These are phyloP conservation scores for Lates japonicus DNA, from an alignment of 2,797 vertebrate species.

Conservation along the genomic window DNA sequence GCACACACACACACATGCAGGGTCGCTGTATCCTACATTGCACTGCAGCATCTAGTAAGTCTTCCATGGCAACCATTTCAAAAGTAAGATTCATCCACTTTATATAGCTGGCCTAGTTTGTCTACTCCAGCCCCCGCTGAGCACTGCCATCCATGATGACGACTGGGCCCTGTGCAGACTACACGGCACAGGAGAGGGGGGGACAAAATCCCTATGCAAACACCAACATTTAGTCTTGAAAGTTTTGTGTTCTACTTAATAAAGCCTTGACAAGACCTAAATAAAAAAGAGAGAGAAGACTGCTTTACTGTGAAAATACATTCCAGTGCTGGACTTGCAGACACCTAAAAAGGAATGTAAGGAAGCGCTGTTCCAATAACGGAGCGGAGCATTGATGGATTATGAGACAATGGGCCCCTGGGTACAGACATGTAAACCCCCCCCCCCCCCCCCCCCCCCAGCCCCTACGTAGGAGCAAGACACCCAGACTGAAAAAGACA, in stretches of 20 bases:
- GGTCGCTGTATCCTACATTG: conserved; percentile 48
- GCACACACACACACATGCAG: background rate
- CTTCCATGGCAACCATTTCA: conserved; percentile 75
- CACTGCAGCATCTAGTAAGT: conserved; percentile 63
- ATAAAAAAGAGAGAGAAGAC: conserved; percentile 26
- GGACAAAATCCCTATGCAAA: conserved; percentile 53
- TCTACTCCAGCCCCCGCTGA: conserved; percentile 66
- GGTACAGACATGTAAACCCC: background rate
- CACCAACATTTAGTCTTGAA: conserved; percentile 54
- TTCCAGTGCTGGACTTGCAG: background rate
- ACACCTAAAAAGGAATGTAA: background rate
- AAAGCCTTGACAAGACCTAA: conserved; percentile 42
- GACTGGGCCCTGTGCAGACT: conserved; percentile 47
- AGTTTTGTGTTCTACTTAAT: conserved; percentile 63
- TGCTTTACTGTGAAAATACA: conserved; percentile 16
- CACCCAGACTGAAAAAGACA: background rate
- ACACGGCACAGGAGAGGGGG: conserved; percentile 21
- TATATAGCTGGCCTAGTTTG: conserved; percentile 81
- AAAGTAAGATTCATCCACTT: conserved; percentile 78
- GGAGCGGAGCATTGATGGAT: background rate
- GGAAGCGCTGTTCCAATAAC: background rate
- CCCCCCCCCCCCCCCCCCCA: too few species aligned
- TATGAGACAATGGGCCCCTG: background rate
- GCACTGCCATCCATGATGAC: conserved; percentile 62
- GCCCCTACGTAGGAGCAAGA: background rate